phyloP scores from a whole-genome alignment of 2,113 vertebrate genomes.

The Vidua macroura region DNA sequence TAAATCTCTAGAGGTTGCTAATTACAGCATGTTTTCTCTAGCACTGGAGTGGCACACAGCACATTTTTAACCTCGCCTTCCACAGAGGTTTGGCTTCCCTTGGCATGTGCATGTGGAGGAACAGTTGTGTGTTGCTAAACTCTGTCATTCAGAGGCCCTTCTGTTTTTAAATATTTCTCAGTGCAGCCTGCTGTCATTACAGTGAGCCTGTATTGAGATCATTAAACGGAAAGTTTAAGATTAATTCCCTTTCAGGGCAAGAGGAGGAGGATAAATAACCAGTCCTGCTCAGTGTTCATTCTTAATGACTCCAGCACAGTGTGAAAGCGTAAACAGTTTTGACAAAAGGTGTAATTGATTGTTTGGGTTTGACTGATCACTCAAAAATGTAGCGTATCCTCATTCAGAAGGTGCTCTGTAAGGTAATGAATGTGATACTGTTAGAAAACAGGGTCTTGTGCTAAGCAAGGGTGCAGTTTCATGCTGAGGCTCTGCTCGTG shows the following conservation, averaged over 20 bases:
- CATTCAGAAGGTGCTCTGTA: slow-evolving; percentile 46
- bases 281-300: slow-evolving; percentile 56
- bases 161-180: slow-evolving; percentile 64
- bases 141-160: slow-evolving; percentile 19
- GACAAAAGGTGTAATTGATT: slow-evolving; percentile 76
- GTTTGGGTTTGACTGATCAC: slow-evolving; percentile 71
- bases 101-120: background rate
- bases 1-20: background rate
- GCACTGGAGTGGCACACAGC: background rate
- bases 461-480: background rate
- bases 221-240: slow-evolving; percentile 75
- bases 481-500: background rate
- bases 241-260: slow-evolving; percentile 77
- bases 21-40: background rate
- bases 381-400: slow-evolving; percentile 68
- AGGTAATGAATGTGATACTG: slow-evolving; percentile 53
- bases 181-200: slow-evolving; percentile 45
- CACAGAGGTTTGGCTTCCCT: background rate
- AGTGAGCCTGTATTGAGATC: slow-evolving; percentile 66
- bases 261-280: slow-evolving; percentile 74
- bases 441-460: background rate
- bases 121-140: slow-evolving; percentile 28
- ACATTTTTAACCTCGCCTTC: slow-evolving; percentile 25
- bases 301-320: slow-evolving; percentile 76
- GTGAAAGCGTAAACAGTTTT: slow-evolving; percentile 81